phyloP scores from a whole-genome alignment of 2,797 vertebrate genomes.

The Orestias chungarensis region DNA sequence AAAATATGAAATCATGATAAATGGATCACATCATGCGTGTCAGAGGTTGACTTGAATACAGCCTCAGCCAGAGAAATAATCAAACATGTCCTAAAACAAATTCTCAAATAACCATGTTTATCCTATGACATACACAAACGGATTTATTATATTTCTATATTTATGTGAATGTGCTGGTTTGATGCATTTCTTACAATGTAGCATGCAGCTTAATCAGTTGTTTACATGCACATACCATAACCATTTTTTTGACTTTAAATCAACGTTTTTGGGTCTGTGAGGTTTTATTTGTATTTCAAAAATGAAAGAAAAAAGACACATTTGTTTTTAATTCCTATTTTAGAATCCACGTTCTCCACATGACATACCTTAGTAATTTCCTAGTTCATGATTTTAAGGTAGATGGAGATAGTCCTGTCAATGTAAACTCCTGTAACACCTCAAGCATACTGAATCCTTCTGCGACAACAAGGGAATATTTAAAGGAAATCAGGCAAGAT shows the following conservation, averaged over 20 bases:
- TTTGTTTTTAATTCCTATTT: background rate
- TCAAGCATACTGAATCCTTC: background rate
- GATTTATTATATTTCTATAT: background rate
- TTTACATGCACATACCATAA: background rate
- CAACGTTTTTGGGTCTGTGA: background rate
- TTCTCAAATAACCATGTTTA: slow-evolving; percentile 47
- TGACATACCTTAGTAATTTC: background rate
- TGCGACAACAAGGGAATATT: background rate
- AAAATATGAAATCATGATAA: slow-evolving; percentile 58
- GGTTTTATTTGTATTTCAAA: background rate
- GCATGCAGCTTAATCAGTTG: background rate
- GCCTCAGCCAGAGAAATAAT: slow-evolving; percentile 56
- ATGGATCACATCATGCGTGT: slow-evolving; percentile 58
- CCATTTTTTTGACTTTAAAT: background rate
- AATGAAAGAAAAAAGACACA: background rate
- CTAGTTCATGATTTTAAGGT: background rate
- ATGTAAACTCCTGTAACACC: background rate
- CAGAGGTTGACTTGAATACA: slow-evolving; percentile 56
- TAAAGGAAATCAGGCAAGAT: background rate
- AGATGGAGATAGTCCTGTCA: background rate
- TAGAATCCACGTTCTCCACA: background rate
- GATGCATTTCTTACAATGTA: background rate
- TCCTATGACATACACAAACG: slow-evolving; percentile 15
- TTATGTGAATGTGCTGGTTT: background rate
- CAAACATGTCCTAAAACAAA: slow-evolving; percentile 59